Evolutionary conservation across 2,113 vertebrate genomes (phyloP), one percentile per base, ranked within the genome.

Genomic region (Cebidichthys violaceus): DNA sequence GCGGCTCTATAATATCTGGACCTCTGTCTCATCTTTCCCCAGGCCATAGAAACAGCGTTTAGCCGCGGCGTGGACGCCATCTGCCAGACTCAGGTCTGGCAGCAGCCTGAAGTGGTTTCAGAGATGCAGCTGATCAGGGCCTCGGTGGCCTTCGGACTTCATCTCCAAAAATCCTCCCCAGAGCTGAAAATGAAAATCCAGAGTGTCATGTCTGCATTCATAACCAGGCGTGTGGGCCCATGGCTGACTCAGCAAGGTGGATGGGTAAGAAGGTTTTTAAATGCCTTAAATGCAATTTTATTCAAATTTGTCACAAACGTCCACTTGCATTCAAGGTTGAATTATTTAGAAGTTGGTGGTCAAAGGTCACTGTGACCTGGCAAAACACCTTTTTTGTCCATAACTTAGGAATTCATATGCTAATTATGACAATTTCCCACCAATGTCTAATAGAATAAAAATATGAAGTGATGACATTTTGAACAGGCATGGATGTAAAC

Each of bases 231-330:
- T 24, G 88, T 95, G 2, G 65, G 59, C 0, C 0, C 10, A 9
- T 95, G 93, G 93, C 31, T 96, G 50, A 0, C 1, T 20, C 1
- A 91, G 55, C 92, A 94, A 79, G 95, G 95, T 27, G 95, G 95
- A 85, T 96, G 95, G 95, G 95, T 96, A 61, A 91, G 95, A 72
- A 45, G 0, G 2, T 17, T 61, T 54, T 41, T 27, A 29, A 50
- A 18, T 0, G 15, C 45, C 45, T 47, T 47, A 17, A 47, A n/a
- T n/a, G 45, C 45, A 0, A 6, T 18, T 18, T 18, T 18, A 0
- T 47, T 47, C 15, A 7, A 6, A 18, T 47, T 47, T 47, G 17
- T 17, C 45, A 20, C 15, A 47, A 18, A 47, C 17, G 45, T 47
- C 45, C 1, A 47, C 9, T 39, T 33, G 33, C 33, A 33, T 39